Base-by-base conservation (phyloP, 1,140 invertebrate species). In the Hyles vespertilio region DNA sequence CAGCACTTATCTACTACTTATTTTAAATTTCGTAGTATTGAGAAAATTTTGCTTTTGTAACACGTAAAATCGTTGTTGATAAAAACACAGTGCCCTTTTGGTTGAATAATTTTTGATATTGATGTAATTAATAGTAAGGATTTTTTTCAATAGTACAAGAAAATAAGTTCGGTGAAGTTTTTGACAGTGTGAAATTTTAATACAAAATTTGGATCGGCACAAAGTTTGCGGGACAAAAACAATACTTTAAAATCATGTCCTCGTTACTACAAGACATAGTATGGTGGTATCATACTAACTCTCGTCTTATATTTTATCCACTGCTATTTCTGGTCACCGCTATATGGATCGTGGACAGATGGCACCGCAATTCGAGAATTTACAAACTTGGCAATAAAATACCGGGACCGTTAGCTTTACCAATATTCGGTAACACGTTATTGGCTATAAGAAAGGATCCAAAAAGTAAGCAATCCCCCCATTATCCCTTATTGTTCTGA, bases 391-490 rank as follows among this genome's bases (percentile, higher is more conserved):
- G 90, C 2, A 87, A 89, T 54, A 90, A 87, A 62, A 70, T 92
- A n/a, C 91, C 91, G 0, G 87, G 87, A 45, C 91, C 91, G 3
- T 59, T 70, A 5, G 64, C 80, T 0, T 4, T 93, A 7, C 93
- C 93, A 0, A 70, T 93, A 32, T 66, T 94, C 47, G 93, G 93
- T 43, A 92, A 93, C 68, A 89, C 91, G 1, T 79, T 92, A 5
- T 6, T 92, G 32, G 88, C 80, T 0, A 8, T 91, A 0, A 90
- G 90, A 3, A 74, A 92, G 22, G 79, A 89, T 48, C 92, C 93
- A 32, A 81, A 90, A 32, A 77, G 90, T 91, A 72, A 65, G 63
- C 56, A 10, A 33, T 11, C 2, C 46, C 12, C 1, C 10, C 3
- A 22, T 8, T 11, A 47, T 47, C 0, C 3, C 5, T 5, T 47